Evolutionary conservation across 2,113 vertebrate genomes (phyloP).

Genomic region (Theristicus caerulescens): DNA sequence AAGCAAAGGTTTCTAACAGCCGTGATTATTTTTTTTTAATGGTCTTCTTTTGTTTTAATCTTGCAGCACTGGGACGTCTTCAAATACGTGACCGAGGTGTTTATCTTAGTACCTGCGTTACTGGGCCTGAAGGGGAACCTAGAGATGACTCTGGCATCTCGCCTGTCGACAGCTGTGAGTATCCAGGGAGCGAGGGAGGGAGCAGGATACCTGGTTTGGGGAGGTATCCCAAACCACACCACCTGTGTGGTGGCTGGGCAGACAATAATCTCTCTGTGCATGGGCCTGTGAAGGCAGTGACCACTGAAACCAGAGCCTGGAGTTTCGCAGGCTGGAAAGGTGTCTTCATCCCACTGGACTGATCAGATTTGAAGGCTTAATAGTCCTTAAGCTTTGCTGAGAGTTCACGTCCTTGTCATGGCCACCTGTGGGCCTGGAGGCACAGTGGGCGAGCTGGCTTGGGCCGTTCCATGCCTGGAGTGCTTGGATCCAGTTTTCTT

Average conservation of each 20-base stretch:
- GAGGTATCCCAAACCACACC: too few relatives aligned
- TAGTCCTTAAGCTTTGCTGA: background rate
- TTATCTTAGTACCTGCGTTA: constrained; percentile 94
- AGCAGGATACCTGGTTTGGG: accelerated
- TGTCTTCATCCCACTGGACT: background rate
- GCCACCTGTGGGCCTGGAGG: background rate
- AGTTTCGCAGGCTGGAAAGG: background rate
- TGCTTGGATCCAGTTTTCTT: background rate
- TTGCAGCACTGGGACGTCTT: constrained; percentile 97
- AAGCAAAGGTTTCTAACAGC: background rate
- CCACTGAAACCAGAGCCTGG: background rate
- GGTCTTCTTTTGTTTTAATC: background rate
- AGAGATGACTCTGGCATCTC: constrained; percentile 97
- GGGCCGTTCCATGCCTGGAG: background rate
- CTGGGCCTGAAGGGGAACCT: constrained; percentile 98
- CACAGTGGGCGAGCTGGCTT: background rate
- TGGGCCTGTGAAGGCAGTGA: background rate
- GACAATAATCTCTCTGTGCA: background rate
- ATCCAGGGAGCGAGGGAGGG: background rate
- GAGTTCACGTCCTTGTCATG: background rate
- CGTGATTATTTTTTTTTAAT: accelerated
- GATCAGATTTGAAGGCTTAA: background rate
- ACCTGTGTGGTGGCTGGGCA: background rate
- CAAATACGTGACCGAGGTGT: constrained; percentile 93
- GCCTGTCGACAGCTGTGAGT: constrained; percentile 97